Evolutionary conservation across 2,113 vertebrate genomes (phyloP).

Genomic region (Irena cyanogastra): DNA sequence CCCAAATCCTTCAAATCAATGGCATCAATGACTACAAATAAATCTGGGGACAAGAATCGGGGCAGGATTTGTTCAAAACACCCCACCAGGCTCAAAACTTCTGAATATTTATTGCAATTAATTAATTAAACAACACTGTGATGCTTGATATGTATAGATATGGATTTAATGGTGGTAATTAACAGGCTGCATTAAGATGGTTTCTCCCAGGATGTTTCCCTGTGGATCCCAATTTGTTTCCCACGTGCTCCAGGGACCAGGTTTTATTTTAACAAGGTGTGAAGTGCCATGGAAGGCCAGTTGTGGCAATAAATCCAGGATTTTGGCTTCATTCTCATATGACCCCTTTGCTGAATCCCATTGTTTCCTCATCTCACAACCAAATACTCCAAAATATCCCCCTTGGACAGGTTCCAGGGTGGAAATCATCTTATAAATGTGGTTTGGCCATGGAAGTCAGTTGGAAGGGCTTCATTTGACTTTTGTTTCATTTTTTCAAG

Average conservation of each 20-base stretch:
- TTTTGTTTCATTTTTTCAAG: neutral
- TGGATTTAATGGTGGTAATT: neutral
- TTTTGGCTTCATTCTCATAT: neutral
- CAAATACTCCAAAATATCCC: neutral
- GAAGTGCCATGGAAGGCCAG: neutral
- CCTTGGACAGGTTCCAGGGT: neutral
- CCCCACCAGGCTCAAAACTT: neutral
- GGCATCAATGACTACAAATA: neutral
- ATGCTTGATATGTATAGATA: neutral
- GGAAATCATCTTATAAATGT: neutral
- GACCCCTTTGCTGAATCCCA: neutral
- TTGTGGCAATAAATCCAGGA: neutral
- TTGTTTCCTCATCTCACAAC: neutral
- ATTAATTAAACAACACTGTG: neutral
- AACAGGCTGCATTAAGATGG: neutral
- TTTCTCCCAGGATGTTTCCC: neutral
- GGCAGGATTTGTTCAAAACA: neutral
- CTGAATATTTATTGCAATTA: neutral
- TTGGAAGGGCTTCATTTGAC: neutral
- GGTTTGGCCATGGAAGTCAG: neutral
- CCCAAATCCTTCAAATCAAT: neutral
- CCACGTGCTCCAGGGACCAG: neutral
- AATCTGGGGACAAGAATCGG: fast-evolving
- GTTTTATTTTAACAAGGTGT: neutral
- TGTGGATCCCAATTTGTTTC: neutral